Base-by-base conservation (phyloP, 2,797 vertebrate genomes). In the Melanotaenia parkinsoni region DNA sequence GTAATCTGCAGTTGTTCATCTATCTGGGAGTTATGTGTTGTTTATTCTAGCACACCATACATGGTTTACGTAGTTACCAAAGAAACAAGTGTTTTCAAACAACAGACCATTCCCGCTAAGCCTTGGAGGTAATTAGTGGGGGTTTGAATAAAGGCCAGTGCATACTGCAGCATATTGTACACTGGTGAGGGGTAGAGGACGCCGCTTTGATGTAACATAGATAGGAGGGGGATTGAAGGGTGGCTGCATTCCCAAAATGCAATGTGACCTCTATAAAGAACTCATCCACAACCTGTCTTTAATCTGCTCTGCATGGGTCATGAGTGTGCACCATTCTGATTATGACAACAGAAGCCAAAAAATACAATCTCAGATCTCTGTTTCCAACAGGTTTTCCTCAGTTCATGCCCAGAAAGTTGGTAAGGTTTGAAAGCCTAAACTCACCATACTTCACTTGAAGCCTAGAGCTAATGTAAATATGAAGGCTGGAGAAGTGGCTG, bases 11-110 rank as follows among this genome's bases (percentile, higher is more conserved):
- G 60, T 78, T 67, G 73, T 66, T 62, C 45, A 76, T 69, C 63
- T 40, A 62, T 72, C 32, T 4, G 45, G 32, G 56, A 63, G 74
- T 65, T 63, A 10, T 70, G 67, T 1, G 28, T 59, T 67, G 66
- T 79, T 76, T 72, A 60, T 76, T 77, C 74, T 14, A 79, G 54
- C 50, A 38, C 50, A 59, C 63, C 54, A 14, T 76, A 74, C 50
- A 73, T 37, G 64, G 40, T 73, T 77, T 79, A 51, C 35, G 62
- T 61, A 38, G 84, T 90, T 86, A 85, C 88, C 85, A 82, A 77
- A 89, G 81, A 89, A 89, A 89, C 86, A 82, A 84, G 76, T 79
- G 77, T 81, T 88, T 89, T 81, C 37, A 51, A 70, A 86, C 83
- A 89, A 85, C 81, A 91, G 71, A 79, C 72, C 50, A 24, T 73